Base-by-base conservation (phyloP, 1,140 invertebrate species). In the Trissolcus basalis region DNA sequence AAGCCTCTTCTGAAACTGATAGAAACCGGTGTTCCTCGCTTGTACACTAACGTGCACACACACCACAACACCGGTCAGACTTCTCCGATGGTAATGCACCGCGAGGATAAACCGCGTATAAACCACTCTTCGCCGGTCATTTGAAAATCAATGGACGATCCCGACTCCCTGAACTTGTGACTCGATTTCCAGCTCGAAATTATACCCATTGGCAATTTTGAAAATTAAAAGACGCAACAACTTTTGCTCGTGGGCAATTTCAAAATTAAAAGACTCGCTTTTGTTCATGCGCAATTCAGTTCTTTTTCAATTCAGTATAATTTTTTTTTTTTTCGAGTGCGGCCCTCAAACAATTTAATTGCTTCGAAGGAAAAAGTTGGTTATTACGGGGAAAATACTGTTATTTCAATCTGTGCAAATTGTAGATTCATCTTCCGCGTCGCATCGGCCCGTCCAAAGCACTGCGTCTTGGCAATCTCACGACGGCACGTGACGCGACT, bases 401-500 rank as follows among this genome's bases (percentile, higher is more conserved):
- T 78, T 78, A 78, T 78, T 78, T 78, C 76, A 73, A 78, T 79
- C 64, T 76, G 70, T 60, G 55, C 64, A 79, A 73, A 79, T 72
- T 79, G 69, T 73, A 65, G 60, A 61, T 70, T 73, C 72, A 72
- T 81, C 81, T 82, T 85, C 81, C 80, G 73, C 65, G 73, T 80
- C 77, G 35, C 76, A 58, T 63, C 77, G 72, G 77, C 71, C 39
- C 53, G 47, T 39, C 41, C 65, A 56, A 73, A 75, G 67, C n/a
- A n/a, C 60, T 56, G 65, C 53, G 75, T 47, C 79, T 71, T 48
- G 47, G 80, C 70, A 82, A 85, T 86, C 85, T 85, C 82, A 78
- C 78, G 82, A 73, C 68, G 79, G 79, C 84, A 84, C 84, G 85
- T 85, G 85, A 86, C 71, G 75, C 49, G 85, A 86, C 83, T 86